Percentiles rank a stretch among this genome's conserved stretches.
phyloP scores from a whole-genome alignment of 2,113 vertebrate genomes.

The Colius striatus region DNA sequence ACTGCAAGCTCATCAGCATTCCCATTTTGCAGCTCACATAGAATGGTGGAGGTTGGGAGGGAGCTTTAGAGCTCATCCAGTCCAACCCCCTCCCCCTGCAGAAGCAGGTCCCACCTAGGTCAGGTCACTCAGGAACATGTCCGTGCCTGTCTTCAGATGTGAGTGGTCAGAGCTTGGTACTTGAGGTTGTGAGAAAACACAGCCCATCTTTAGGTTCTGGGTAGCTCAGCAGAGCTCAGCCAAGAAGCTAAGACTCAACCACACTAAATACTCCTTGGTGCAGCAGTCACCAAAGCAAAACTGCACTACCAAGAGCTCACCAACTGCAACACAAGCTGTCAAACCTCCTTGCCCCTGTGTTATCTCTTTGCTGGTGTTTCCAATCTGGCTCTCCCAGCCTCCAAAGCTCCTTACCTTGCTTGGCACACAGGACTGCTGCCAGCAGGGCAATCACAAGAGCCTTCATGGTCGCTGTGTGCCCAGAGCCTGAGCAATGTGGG shows the following conservation, averaged over 20 bases:
- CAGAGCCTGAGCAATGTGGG: not conserved
- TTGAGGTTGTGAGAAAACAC: not conserved
- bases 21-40: not conserved
- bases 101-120: no score
- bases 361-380: not conserved
- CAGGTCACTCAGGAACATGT: no score
- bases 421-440: not conserved
- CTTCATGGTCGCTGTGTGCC: conserved; percentile 39
- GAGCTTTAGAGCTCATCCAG: no score
- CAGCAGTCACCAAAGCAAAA: not conserved
- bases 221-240: not conserved
- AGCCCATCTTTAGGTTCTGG: not conserved
- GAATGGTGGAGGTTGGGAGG: no score
- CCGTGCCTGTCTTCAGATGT: not conserved
- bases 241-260: not conserved
- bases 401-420: conserved; percentile 49
- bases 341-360: not conserved
- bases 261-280: fast-evolving
- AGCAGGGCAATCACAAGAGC: conserved; percentile 47
- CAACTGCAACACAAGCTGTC: not conserved
- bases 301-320: not conserved
- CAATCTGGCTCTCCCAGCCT: not conserved
- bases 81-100: no score
- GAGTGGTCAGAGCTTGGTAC: not conserved
- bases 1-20: not conserved